Base-by-base conservation (phyloP, 2,888 invertebrate species). In the Acanthoscelides obtectus region DNA sequence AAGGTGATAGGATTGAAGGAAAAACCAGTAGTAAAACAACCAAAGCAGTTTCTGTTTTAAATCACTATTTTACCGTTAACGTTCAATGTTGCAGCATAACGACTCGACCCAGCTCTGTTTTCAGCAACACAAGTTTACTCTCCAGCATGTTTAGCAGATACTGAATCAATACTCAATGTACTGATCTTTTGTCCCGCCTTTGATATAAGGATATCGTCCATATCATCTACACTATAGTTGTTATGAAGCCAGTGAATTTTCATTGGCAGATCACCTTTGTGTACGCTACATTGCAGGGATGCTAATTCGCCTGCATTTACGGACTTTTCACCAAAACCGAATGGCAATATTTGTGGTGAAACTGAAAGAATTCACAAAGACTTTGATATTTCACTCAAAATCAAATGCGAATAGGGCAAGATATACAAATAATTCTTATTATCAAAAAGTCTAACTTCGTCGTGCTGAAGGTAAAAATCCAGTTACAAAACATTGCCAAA, bases 221-320 rank as follows among this genome's bases (percentile, higher is more conserved):
- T 68, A 65, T 72, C 66, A 20, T 45, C 81, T 21, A 88, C 79
- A 27, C 81, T 77, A 75, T 83, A 82, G 72, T 85, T 87, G 77
- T 89, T 87, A 80, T 89, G 88, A 66, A 87, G 89, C 94, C 94
- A 95, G 69, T 88, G 88, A 73, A 95, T 92, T 76, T 89, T 89
- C 71, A 95, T 87, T 17, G 95, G 95, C 75, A 91, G 75, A 83
- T 95, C 95, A 45, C 95, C 94, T 84, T 93, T 92, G 77, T 88
- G 89, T 22, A 92, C 92, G 65, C 90, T 89, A 83, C 94, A 94
- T 70, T 75, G 77, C 0, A 81, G 73, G 0, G 82, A 79, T 19
- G 79, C 78, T 67, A 81, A 77, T 63, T 84, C 84, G 0, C 82
- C 83, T 4, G 81, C 78, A 76, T 85, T 82, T 68, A 89, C 87